phyloP scores from a whole-genome alignment of 2,888 invertebrate genomes.

The Cataglyphis rosenhaueri region DNA sequence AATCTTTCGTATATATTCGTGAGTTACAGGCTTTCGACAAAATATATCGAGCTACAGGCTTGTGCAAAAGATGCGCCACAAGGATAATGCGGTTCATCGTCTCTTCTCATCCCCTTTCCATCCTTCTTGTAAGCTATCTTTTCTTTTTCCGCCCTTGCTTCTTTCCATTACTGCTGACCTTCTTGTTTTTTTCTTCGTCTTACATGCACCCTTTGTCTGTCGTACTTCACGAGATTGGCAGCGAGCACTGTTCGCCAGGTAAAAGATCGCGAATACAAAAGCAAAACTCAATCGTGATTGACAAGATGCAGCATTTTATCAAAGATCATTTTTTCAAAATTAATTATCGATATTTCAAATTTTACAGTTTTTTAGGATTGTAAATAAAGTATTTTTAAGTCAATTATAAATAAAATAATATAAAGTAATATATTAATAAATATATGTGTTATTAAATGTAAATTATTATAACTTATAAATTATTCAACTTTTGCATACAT shows the following conservation, averaged over 20 bases:
- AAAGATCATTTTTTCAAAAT: conserved; percentile 4
- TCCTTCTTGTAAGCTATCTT: conserved; percentile 27
- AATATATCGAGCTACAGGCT: conserved; percentile 67
- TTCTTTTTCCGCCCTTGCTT: conserved; percentile 35
- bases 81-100: conserved; percentile 67
- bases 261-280: conserved; percentile 61
- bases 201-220: conserved; percentile 62
- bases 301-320: conserved; percentile 11
- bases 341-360: neutral
- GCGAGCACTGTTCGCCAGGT: conserved; percentile 68
- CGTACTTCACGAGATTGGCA: conserved; percentile 67
- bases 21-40: conserved; percentile 64
- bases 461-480: neutral
- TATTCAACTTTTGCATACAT: neutral
- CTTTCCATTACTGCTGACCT: conserved; percentile 33
- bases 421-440: neutral
- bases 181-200: conserved; percentile 58
- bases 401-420: neutral
- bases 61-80: conserved; percentile 70
- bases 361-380: neutral
- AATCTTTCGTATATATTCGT: conserved; percentile 63
- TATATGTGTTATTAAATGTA: neutral
- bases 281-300: conserved; percentile 39
- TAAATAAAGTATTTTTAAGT: neutral
- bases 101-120: conserved; percentile 59